Base-by-base conservation (phyloP, 1,140 invertebrate genomes). In the Heliconius congener region DNA sequence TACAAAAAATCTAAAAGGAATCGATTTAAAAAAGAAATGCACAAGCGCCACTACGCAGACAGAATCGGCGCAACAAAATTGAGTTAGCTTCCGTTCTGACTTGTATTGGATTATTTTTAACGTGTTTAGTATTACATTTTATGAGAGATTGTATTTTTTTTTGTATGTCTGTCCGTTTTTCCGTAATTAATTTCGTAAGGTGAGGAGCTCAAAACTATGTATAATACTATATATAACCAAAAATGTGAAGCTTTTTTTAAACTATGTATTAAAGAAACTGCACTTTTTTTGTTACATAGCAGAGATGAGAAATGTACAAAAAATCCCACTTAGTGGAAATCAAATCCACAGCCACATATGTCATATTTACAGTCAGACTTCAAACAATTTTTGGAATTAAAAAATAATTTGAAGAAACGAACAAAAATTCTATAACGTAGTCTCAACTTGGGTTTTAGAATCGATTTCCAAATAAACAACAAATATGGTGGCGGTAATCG, bases 401-500 rank as follows among this genome's bases (percentile, higher is more conserved):
- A 42, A 42, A 46, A 16, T 46, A 16, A 46, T 16, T 46, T 46
- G 13, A 55, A 55, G n/a, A 60, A 27, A 60, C 57, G 19, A 13
- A 23, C 0, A 34, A 73, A 78, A 37, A 11, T 73, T 23, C 5
- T 46, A 37, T 70, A 60, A 50, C 27, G 6, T 39, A 42, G 19
- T 60, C 46, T 75, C 57, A 39, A 46, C 9, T 79, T 66, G 73
- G 30, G 9, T 79, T 76, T 75, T 74, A 39, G 60, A 79, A 79
- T 79, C 66, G 70, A 76, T 76, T 79, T 72, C 23, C 27, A 72
- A 79, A 76, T 74, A 79, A 79, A 71, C 70, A 55, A 77, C 46
- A 30, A 71, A 75, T 27, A 34, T 46, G 73, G 73, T 42, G 46
- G 57, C 78, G 50, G 78, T 81, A 83, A 83, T 83, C 78, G 78